A percentile compares a stretch with the other conserved stretches of the same genome.
Evolutionary conservation across 2,888 invertebrate species (phyloP).

Genomic region (Scaptomyza reducta): DNA sequence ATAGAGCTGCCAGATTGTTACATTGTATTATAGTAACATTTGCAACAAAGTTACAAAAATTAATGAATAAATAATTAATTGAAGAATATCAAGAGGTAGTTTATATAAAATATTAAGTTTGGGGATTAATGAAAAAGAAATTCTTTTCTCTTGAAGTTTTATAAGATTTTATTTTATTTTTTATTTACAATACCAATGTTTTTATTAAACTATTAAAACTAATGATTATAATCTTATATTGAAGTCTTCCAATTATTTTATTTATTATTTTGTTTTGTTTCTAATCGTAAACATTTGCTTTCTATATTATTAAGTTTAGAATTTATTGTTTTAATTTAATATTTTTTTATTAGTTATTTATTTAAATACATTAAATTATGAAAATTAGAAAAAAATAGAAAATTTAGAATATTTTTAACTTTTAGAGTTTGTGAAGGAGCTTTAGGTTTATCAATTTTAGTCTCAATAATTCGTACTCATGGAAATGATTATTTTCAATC

Average conservation of each 20-base stretch:
- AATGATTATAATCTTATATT: conserved; percentile 86
- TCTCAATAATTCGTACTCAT: conserved; percentile 83
- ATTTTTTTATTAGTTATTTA: conserved; percentile 86
- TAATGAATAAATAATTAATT: conserved; percentile 67
- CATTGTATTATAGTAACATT: no score
- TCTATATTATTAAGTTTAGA: conserved; percentile 87
- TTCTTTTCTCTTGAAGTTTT: conserved; percentile 87
- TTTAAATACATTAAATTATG: no score
- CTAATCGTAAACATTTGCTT: conserved; percentile 87
- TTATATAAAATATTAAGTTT: conserved; percentile 89
- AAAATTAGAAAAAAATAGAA: conserved; percentile 85
- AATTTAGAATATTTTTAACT: conserved; percentile 87
- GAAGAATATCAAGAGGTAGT: no score
- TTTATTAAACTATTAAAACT: conserved; percentile 88
- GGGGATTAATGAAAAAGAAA: conserved; percentile 87
- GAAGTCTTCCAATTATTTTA: conserved; percentile 85
- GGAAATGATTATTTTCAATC: conserved; percentile 88
- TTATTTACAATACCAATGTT: conserved; percentile 89
- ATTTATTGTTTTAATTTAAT: conserved; percentile 86
- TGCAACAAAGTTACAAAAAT: no score
- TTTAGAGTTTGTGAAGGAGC: conserved; percentile 88
- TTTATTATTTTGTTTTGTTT: conserved; percentile 86
- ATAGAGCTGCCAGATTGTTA: no score
- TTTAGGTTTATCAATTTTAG: conserved; percentile 87
- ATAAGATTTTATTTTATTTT: conserved; percentile 86